Conservation (phyloP, 2,113 vertebrate genomes). For the Chaenogobius annularis region DNA sequence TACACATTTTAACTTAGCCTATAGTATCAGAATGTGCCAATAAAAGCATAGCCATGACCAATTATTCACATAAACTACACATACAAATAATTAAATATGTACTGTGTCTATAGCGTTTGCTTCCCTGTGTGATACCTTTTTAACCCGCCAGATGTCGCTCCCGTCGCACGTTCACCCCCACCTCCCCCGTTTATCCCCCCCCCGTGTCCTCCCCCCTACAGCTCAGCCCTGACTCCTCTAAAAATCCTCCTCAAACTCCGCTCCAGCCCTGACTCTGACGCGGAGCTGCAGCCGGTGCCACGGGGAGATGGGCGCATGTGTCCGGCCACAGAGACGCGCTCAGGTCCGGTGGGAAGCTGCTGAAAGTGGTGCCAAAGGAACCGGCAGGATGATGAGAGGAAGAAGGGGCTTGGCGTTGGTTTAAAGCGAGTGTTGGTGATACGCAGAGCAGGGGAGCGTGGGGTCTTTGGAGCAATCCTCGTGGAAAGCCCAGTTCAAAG, state of each 20-base stretch:
- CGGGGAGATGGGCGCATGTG: slow-evolving; percentile 33
- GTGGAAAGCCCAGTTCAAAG: slow-evolving; percentile 40
- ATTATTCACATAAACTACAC: no score
- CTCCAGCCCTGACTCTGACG: slow-evolving; percentile 14
- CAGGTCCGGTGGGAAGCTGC: not conserved
- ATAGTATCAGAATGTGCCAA: no score
- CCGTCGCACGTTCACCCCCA: not conserved
- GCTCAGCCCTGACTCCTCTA: slow-evolving; percentile 14
- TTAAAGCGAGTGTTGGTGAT: slow-evolving; percentile 30
- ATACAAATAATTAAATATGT: no score
- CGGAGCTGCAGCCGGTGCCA: not conserved
- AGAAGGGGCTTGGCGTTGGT: slow-evolving; percentile 19
- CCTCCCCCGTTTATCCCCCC: not conserved
- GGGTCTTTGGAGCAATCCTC: slow-evolving; percentile 42
- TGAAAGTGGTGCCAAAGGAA: slow-evolving; percentile 24
- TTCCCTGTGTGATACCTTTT: not conserved
- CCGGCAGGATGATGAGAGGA: slow-evolving; percentile 9
- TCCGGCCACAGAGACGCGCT: slow-evolving; percentile 3
- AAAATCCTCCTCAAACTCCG: slow-evolving; percentile 18
- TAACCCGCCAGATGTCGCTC: slow-evolving; percentile 40
- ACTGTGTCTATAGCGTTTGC: not conserved
- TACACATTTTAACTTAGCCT: no score
- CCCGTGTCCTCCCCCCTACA: not conserved
- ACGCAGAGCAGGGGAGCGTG: slow-evolving; percentile 43
- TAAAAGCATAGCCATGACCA: no score